Evolutionary conservation across 2,888 invertebrate genomes (phyloP).

Genomic region (Calephelis perditalis): DNA sequence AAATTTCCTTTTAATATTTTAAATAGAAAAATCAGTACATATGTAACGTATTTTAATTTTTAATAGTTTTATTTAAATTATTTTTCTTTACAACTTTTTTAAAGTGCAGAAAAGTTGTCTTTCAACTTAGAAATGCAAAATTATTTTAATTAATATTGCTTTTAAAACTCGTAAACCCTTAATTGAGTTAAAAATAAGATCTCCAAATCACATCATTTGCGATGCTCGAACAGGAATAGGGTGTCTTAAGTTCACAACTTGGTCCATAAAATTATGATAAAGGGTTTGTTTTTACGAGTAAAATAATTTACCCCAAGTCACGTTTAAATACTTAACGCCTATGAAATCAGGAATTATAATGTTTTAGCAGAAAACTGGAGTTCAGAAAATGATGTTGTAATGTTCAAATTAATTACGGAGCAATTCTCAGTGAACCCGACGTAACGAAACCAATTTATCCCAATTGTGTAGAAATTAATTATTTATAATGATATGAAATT

Average conservation of each 20-base stretch:
- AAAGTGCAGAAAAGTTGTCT: no score
- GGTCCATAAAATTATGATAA: slow-evolving; percentile 67
- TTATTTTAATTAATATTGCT: slow-evolving; percentile 12
- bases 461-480: slow-evolving; percentile 45
- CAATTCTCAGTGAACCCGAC: slow-evolving; percentile 51
- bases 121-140: not conserved
- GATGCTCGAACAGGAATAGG: slow-evolving; percentile 55
- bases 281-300: slow-evolving; percentile 62
- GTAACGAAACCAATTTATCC: slow-evolving; percentile 57
- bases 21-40: no score
- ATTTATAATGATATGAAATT: slow-evolving; percentile 55
- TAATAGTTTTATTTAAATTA: no score
- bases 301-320: slow-evolving; percentile 57
- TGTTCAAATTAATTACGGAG: slow-evolving; percentile 37
- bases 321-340: slow-evolving; percentile 51
- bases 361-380: slow-evolving; percentile 31
- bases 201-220: slow-evolving; percentile 52
- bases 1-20: no score
- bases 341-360: slow-evolving; percentile 41
- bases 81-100: no score
- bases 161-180: slow-evolving; percentile 22
- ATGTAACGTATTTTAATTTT: no score
- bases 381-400: slow-evolving; percentile 32
- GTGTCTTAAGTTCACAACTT: slow-evolving; percentile 56
- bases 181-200: slow-evolving; percentile 42